Percentiles rank a stretch among this genome's conserved stretches.
These are phyloP conservation scores for Thymelicus acteon DNA, from an alignment of 2,888 invertebrate species.

Conservation along the genomic window DNA sequence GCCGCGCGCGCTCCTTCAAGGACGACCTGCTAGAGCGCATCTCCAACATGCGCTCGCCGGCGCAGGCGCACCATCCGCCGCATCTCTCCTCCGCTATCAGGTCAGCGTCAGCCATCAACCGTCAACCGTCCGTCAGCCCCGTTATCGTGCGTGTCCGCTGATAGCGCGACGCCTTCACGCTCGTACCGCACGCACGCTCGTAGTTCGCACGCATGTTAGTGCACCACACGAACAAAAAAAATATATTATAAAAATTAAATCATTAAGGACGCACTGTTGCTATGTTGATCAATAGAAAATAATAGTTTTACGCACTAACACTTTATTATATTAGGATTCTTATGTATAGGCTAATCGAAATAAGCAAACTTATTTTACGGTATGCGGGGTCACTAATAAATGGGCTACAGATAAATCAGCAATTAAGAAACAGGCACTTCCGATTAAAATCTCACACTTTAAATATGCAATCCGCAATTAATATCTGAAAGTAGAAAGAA, in stretches of 20 bases:
- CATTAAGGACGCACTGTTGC: too few relatives aligned
- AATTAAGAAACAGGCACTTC: background rate
- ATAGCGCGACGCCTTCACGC: slow-evolving; percentile 8
- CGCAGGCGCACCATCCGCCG: slow-evolving; percentile 81
- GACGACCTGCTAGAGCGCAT: slow-evolving; percentile 96
- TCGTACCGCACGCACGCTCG: slow-evolving; percentile 11
- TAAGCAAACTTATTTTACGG: too few relatives aligned
- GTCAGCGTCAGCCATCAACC: slow-evolving; percentile 47
- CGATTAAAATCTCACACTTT: background rate
- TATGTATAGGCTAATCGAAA: too few relatives aligned
- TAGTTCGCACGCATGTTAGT: slow-evolving; percentile 11
- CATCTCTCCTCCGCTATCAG: slow-evolving; percentile 78
- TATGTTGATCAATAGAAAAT: too few relatives aligned
- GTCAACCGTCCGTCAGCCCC: background rate
- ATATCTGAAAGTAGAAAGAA: background rate
- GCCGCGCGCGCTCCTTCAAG: slow-evolving; percentile 95
- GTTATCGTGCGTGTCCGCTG: slow-evolving; percentile 35
- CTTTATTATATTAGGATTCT: too few relatives aligned
- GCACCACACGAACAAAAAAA: background rate
- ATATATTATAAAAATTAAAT: too few relatives aligned
- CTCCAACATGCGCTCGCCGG: slow-evolving; percentile 94
- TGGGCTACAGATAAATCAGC: background rate
- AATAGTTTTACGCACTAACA: too few relatives aligned
- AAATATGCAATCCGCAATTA: background rate
- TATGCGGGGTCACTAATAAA: too few relatives aligned